Evolutionary conservation across 2,888 invertebrate species (phyloP), one percentile per base, ranked within the genome.

Genomic region (Coleophora flavipennella): DNA sequence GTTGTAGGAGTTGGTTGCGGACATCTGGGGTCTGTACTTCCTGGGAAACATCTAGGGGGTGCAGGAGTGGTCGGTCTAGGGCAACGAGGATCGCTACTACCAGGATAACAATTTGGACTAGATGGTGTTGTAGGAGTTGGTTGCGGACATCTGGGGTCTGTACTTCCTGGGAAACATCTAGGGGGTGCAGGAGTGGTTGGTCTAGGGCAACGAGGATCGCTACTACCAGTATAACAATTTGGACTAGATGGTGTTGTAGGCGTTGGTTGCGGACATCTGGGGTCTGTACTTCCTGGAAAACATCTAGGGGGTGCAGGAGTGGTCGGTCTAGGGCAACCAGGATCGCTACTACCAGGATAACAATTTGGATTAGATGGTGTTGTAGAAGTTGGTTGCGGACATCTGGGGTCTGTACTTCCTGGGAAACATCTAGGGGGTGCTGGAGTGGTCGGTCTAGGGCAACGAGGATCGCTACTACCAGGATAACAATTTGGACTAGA

Each of bases 381-480:
- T 36, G 31, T 55, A 0, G 54, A 51, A 0, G 61, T 56, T 0
- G 57, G 59, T 35, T 34, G 28, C 9, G 35, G 39, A 27, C 39
- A 39, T 13, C 35, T 8, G 9, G 35, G 32, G 8, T 42, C 41
- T 3, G 31, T 35, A 12, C n/a, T 13, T 1, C 41, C 41, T 0
- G 36, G 49, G 31, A 29, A 36, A 10, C 36, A 36, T 2, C 10
- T 29, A 3, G 13, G 46, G 40, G 28, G 56, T 3, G 43, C 40
- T 0, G 57, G 50, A 13, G 49, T 46, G 0, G 51, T 46, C 0
- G 49, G 46, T 35, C 43, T 34, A 13, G 60, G 57, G 38, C 71
- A 72, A 9, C 71, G 52, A 0, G 72, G 70, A 48, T 84, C 78
- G 8, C 51, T 57, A 8, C 65, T 61, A 11, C 68, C 74, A 11